phyloP scores from a whole-genome alignment of 2,113 vertebrate species.

The Boulengeromyrus knoepffleri region DNA sequence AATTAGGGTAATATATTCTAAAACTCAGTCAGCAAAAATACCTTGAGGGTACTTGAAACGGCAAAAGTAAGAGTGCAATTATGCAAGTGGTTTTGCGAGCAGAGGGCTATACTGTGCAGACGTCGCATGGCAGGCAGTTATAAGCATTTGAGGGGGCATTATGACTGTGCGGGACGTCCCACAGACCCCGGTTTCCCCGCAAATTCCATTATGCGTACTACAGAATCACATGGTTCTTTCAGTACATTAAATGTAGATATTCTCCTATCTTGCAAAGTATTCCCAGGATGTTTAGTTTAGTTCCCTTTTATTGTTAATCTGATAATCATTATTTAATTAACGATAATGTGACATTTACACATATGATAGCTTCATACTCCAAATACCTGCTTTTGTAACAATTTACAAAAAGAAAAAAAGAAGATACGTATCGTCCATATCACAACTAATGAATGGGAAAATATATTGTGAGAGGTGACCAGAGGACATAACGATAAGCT shows the following conservation, averaged over 20 bases:
- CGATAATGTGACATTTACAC: neutral
- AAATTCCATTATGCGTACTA: neutral
- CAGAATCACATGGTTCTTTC: neutral
- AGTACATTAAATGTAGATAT: neutral
- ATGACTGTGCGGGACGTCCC: neutral
- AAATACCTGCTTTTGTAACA: neutral
- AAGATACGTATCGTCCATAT: neutral
- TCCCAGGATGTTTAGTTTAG: neutral
- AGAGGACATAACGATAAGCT: neutral
- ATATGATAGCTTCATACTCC: neutral
- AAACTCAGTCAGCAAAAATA: slow-evolving; percentile 12
- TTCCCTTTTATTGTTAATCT: neutral
- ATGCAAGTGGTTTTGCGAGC: neutral
- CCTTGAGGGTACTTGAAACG: slow-evolving; percentile 3
- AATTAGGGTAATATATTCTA: slow-evolving; percentile 14
- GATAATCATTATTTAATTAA: neutral
- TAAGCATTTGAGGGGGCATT: neutral
- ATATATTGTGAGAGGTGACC: neutral
- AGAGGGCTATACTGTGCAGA: neutral
- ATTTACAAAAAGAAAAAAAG: neutral
- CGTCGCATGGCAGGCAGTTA: neutral
- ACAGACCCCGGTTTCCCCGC: neutral
- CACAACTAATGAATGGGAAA: neutral
- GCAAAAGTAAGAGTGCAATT: slow-evolving; percentile 1
- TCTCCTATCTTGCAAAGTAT: neutral